Base-by-base conservation (phyloP, 2,888 invertebrate species). In the Sinotaia quadrata region DNA sequence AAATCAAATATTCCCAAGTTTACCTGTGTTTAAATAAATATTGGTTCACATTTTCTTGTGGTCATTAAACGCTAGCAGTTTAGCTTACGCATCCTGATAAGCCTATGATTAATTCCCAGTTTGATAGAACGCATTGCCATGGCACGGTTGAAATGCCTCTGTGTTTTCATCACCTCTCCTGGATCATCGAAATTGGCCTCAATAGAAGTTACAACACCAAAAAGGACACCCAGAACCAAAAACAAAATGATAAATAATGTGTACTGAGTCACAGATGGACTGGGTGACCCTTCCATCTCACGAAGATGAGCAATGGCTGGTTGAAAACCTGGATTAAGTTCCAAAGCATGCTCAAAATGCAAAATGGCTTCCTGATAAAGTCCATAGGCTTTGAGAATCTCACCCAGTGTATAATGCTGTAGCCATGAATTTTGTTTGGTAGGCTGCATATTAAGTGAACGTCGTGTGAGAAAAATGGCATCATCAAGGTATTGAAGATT, bases 371-470 rank as follows among this genome's bases (percentile, higher is more conserved):
- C 95, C 90, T 94, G 92, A 89, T 94, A 94, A 85, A 95, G 95
- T 78, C 95, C 95, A 84, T 95, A 95, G 0, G 95, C 94, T 89
- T 95, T 95, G 85, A 95, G 94, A 87, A 96, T 95, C 89, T 96
- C 95, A 7, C 95, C 95, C 66, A 96, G 91, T 7, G 95, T 95
- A 87, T 95, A 94, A 89, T 95, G 95, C 88, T 95, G 95, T 84
- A 94, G 94, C 95, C 95, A 95, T 2, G 95, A 93, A 85, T 93
- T 94, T 84, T 94, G 93, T 84, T 94, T 94, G 0, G 94, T 93
- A 34, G 94, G 92, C 86, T 94, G 94, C 69, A 95, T 93, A 83
- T 94, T 94, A 49, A 96, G 90, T 18, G 95, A 95, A 63, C 94
- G 91, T 78, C 94, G 91, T 62, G 95, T 95, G 82, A 96, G 91